Conservation (phyloP, 2,113 vertebrate species). For the Onychorhynchus coronatus region DNA sequence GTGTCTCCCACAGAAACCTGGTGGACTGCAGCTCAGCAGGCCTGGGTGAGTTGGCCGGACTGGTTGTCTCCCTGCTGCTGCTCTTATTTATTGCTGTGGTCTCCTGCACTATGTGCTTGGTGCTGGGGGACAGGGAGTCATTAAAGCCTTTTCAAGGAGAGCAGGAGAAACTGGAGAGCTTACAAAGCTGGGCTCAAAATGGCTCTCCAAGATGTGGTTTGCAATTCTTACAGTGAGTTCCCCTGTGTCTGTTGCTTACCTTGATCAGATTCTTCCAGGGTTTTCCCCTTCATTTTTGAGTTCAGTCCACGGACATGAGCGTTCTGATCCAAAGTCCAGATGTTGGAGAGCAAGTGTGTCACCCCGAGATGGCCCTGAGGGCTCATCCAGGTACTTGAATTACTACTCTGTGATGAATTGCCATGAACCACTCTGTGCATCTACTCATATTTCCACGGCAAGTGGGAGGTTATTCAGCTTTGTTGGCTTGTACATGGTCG, state of each 20-base stretch:
- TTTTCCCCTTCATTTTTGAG: neutral
- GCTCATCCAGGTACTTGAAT: neutral
- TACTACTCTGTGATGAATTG: neutral
- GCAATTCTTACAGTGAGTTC: neutral
- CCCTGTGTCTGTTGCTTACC: neutral
- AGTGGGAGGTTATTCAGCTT: neutral
- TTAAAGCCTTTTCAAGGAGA: neutral
- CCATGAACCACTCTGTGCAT: neutral
- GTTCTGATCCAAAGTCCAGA: neutral
- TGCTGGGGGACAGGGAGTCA: neutral
- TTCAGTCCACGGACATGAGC: neutral
- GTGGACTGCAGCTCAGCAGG: neutral
- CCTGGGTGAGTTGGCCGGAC: neutral
- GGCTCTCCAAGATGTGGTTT: neutral
- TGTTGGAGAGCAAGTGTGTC: neutral
- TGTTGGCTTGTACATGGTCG: fast-evolving
- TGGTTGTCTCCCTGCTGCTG: neutral
- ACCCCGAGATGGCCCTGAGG: neutral
- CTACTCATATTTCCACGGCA: neutral
- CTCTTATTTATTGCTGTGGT: neutral
- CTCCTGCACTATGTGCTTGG: neutral
- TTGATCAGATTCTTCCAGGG: neutral
- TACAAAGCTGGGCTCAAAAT: neutral
- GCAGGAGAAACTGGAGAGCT: neutral
- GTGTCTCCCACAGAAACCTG: neutral